These are phyloP conservation scores for Pica pica DNA, from an alignment of 2,113 vertebrate genomes.

Conservation along the genomic window DNA sequence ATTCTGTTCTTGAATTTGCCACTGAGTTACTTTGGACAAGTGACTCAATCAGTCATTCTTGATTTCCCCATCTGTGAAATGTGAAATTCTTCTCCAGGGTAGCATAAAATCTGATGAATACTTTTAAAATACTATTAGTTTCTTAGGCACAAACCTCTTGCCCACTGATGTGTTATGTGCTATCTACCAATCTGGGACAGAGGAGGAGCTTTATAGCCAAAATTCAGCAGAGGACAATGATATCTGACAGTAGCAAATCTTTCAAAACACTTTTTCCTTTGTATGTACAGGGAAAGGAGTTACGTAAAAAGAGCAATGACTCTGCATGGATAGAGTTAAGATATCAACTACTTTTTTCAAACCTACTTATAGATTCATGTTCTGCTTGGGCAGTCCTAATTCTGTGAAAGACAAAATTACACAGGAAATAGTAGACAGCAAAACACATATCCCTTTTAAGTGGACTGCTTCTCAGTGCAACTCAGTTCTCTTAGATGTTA, in stretches of 20 bases:
- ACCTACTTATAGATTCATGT: neutral
- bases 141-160: neutral
- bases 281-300: neutral
- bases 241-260: neutral
- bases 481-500: neutral
- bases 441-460: neutral
- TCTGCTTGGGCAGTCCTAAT: rapidly evolving
- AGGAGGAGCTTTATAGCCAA: neutral
- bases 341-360: neutral
- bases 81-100: neutral
- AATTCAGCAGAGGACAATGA: neutral
- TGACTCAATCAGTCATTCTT: neutral
- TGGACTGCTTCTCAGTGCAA: neutral
- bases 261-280: neutral
- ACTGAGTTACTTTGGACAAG: neutral
- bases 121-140: neutral
- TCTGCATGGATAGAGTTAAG: neutral
- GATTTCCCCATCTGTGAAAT: neutral
- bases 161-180: neutral
- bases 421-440: neutral
- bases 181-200: neutral
- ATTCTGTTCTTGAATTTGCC: neutral
- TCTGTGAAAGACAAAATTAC: neutral
- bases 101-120: neutral
- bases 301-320: neutral